Percentiles rank a stretch among this genome's conserved stretches.
These are phyloP conservation scores for Leptonema lineaticorne DNA, from an alignment of 1,140 invertebrate species.

Conservation along the genomic window DNA sequence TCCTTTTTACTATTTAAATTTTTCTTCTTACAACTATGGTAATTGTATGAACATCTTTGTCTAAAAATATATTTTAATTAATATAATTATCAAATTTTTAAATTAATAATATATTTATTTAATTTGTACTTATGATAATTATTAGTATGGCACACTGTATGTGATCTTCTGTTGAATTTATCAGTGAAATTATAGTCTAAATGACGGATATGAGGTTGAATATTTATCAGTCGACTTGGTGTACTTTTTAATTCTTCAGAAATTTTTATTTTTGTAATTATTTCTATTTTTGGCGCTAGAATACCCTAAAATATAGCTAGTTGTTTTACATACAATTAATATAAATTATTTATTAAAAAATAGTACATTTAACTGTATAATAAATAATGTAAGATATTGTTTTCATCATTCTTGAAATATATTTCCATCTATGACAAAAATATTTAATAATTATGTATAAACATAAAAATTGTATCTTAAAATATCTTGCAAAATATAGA, in stretches of 20 bases:
- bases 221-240: constrained; percentile 2
- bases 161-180: constrained; percentile 36
- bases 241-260: constrained; percentile 44
- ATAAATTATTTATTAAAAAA: too few species aligned
- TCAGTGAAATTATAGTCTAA: constrained; percentile 46
- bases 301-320: constrained; percentile 54
- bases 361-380: too few species aligned
- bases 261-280: constrained; percentile 58
- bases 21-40: too few species aligned
- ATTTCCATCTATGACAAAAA: too few species aligned
- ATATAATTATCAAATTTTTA: background rate
- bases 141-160: constrained; percentile 45
- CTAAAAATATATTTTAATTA: background rate
- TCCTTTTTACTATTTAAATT: background rate
- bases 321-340: background rate
- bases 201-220: background rate
- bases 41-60: background rate
- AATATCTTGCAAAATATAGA: too few species aligned
- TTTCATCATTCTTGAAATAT: too few species aligned
- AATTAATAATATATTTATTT: background rate
- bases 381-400: too few species aligned
- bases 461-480: too few species aligned
- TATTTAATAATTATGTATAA: too few species aligned
- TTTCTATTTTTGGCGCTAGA: constrained; percentile 61
- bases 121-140: constrained; percentile 42